Evolutionary conservation across 2,888 invertebrate species (phyloP), one percentile per base, ranked within the genome.

Genomic region (Caprella mutica): DNA sequence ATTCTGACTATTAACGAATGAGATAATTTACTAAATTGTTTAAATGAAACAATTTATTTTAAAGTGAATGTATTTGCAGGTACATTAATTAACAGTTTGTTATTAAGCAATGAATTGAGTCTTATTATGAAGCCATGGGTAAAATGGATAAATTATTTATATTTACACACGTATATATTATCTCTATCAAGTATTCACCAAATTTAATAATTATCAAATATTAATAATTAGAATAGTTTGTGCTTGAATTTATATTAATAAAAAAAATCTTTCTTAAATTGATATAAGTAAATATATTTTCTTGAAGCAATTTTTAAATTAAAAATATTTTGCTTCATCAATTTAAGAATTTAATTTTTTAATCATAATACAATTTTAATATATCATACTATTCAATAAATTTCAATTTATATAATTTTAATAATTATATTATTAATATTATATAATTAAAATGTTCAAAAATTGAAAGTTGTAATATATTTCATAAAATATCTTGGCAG

Each of bases 101-200:
- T n/a, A n/a, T n/a, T n/a, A n/a, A n/a, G n/a, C n/a, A n/a, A n/a
- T n/a, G n/a, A n/a, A n/a, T n/a, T n/a, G n/a, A n/a, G n/a, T n/a
- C n/a, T n/a, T n/a, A n/a, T n/a, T n/a, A n/a, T n/a, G n/a, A n/a
- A n/a, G n/a, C n/a, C n/a, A n/a, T n/a, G n/a, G n/a, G n/a, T n/a
- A n/a, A n/a, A n/a, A n/a, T n/a, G n/a, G n/a, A n/a, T n/a, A n/a
- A n/a, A n/a, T n/a, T 38, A 38, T 38, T 17, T 52, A 23, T 52
- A 52, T 52, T 24, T 52, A 42, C 40, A 40, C 40, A 40, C 39
- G 39, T 51, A 27, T 51, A 51, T 40, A 40, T 40, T 38, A 38
- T 38, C 2, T 38, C 3, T 38, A 3, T 3, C 3, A 17, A 38
- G n/a, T 17, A 3, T 17, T 38, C n/a, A 4, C 19, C n/a, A 38